A percentile compares a stretch with the other conserved stretches of the same genome.
Conservation (phyloP, 2,888 invertebrate genomes). For the Anagyrus pseudococci region DNA sequence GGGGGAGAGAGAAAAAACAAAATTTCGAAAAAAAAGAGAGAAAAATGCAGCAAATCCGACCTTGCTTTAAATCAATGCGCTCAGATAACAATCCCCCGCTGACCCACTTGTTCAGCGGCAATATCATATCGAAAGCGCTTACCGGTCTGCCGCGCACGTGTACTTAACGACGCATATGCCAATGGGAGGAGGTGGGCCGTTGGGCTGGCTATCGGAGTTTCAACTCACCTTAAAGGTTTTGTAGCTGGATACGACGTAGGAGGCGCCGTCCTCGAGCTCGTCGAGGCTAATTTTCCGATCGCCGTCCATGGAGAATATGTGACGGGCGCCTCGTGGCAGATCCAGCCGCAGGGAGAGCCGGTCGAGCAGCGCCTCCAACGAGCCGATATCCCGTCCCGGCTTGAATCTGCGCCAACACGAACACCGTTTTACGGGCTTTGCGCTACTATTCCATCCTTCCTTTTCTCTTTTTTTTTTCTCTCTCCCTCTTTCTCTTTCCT, state of each 20-base stretch:
- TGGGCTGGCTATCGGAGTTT: constrained; percentile 49
- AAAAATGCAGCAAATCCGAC: constrained; percentile 1
- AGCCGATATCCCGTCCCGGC: constrained; percentile 86
- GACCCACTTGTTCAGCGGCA: constrained; percentile 10
- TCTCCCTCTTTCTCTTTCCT: neutral
- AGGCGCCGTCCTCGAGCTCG: constrained; percentile 88
- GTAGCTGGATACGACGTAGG: constrained; percentile 91
- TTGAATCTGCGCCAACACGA: constrained; percentile 77
- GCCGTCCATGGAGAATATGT: constrained; percentile 92
- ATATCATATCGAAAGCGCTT: neutral
- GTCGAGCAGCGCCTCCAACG: constrained; percentile 84
- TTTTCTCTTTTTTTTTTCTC: neutral
- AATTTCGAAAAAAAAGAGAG: neutral
- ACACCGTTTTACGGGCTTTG: no score
- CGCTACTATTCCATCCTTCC: neutral
- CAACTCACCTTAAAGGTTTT: constrained; percentile 85
- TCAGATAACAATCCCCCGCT: constrained; percentile 13
- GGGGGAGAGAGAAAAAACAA: no score
- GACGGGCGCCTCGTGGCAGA: constrained; percentile 85
- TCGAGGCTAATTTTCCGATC: constrained; percentile 83
- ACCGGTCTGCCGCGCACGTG: neutral
- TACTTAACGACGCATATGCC: no score
- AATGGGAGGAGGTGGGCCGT: no score
- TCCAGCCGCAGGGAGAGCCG: constrained; percentile 88
- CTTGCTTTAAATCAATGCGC: constrained; percentile 7